Percentiles rank a stretch among this genome's conserved stretches.
Evolutionary conservation across 2,797 vertebrate genomes (phyloP).

Genomic region (Schizopygopsis malacanthus): DNA sequence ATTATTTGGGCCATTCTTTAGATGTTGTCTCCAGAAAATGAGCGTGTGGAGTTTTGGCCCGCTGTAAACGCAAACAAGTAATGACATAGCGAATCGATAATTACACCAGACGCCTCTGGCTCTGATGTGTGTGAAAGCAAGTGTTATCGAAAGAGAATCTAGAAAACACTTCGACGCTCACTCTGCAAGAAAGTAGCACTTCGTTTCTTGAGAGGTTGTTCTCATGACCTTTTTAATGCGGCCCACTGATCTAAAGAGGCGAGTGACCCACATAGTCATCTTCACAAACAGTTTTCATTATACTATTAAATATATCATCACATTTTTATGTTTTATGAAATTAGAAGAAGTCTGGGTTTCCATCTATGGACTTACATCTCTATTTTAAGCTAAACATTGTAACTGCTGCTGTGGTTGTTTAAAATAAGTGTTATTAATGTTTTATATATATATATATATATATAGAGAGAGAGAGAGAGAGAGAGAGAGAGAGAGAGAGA

Average conservation of each 20-base stretch:
- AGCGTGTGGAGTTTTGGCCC: slow-evolving; percentile 42
- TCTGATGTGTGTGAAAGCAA: background rate
- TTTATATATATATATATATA: background rate
- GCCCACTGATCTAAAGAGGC: slow-evolving; percentile 23
- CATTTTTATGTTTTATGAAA: background rate
- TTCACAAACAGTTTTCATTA: background rate
- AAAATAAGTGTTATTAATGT: background rate
- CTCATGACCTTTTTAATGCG: background rate
- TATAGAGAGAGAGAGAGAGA: background rate
- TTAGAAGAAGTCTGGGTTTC: background rate
- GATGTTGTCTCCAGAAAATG: slow-evolving; percentile 56
- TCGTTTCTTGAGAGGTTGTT: background rate
- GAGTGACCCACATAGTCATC: background rate
- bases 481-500: background rate
- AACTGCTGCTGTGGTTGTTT: background rate
- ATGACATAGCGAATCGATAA: slow-evolving; percentile 53
- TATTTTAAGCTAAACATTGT: background rate
- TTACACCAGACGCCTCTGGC: slow-evolving; percentile 51
- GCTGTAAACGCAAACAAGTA: slow-evolving; percentile 55
- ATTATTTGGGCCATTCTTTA: slow-evolving; percentile 64
- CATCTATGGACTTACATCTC: too few relatives aligned
- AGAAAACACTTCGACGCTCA: background rate
- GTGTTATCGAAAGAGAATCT: background rate
- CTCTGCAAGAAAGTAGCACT: background rate
- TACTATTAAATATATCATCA: background rate